Evolutionary conservation across 2,113 vertebrate genomes (phyloP), one percentile per base, ranked within the genome.

Genomic region (Chionodraco myersi): DNA sequence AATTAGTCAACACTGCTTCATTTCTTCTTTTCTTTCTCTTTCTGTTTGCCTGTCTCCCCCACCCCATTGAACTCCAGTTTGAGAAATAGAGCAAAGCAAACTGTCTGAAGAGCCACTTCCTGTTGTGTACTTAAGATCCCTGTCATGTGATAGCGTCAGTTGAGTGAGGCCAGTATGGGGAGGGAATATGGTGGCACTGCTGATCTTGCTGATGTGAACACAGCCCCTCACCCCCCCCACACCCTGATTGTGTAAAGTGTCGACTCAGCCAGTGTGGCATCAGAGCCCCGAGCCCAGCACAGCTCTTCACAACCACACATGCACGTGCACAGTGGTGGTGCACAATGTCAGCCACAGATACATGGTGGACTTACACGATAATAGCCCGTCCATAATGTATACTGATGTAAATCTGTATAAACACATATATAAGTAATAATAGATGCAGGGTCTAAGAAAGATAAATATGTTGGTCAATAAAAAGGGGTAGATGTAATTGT

Each of bases 61-160:
- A 81, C 82, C 82, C 58, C 61, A 49, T 89, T 88, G 80, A 81
- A 60, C 82, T 82, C 79, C 72, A 53, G 54, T 88, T 85, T 85
- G 86, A 92, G 88, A 90, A 90, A 79, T 3, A 57, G 77, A 87
- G 86, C 82, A 92, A 89, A 89, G 84, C 83, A 89, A 92, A 92
- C 89, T 74, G 85, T 90, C 89, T 92, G 87, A 91, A 91, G 89
- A 92, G 87, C 89, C 90, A 93, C 92, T 91, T 94, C 92, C 92
- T 94, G 91, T 92, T 94, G 89, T 94, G 91, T 90, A 89, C 86
- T 88, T 87, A 86, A 92, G 89, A 94, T 91, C 91, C 85, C 77
- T 75, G 90, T 89, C 91, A 93, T 88, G 90, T 92, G 91, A 91
- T 86, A 59, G 79, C 83, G 88, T 86, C 84, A 81, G 91, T 91